phyloP scores from a whole-genome alignment of 2,113 vertebrate species.

The Arvicanthis niloticus region DNA sequence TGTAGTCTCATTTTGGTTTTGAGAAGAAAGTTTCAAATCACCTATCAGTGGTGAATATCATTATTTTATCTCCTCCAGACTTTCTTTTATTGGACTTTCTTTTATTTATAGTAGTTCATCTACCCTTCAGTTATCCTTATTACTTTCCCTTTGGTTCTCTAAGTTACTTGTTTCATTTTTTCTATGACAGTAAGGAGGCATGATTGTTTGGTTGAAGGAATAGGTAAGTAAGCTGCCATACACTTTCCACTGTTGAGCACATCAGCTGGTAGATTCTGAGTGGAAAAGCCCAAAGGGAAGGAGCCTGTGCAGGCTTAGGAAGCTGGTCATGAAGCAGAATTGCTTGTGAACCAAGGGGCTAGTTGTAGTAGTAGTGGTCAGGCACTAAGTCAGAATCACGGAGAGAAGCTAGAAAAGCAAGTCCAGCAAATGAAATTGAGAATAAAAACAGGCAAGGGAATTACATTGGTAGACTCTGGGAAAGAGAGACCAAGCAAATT shows the following conservation, averaged over 20 bases:
- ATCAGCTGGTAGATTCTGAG: background rate
- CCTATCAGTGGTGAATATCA: background rate
- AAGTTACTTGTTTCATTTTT: slow-evolving; percentile 15
- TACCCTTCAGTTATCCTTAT: background rate
- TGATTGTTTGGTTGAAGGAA: background rate
- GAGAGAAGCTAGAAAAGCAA: background rate
- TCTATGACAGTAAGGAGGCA: background rate
- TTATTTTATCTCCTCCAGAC: background rate
- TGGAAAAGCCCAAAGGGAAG: background rate
- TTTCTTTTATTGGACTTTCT: background rate
- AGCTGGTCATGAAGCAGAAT: background rate
- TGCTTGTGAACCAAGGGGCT: background rate
- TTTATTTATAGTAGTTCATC: background rate
- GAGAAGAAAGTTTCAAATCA: background rate
- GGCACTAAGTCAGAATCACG: background rate
- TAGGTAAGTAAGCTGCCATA: background rate
- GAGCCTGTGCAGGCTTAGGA: background rate
- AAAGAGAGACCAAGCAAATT: slow-evolving; percentile 46
- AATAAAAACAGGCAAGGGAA: slow-evolving; percentile 24
- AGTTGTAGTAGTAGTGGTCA: background rate
- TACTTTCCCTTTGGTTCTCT: slow-evolving; percentile 21
- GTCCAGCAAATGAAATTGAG: background rate
- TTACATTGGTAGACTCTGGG: background rate
- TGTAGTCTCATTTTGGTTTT: background rate
- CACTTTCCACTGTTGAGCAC: background rate